Conservation (phyloP, 2,888 invertebrate species). For the Fragum fragum region DNA sequence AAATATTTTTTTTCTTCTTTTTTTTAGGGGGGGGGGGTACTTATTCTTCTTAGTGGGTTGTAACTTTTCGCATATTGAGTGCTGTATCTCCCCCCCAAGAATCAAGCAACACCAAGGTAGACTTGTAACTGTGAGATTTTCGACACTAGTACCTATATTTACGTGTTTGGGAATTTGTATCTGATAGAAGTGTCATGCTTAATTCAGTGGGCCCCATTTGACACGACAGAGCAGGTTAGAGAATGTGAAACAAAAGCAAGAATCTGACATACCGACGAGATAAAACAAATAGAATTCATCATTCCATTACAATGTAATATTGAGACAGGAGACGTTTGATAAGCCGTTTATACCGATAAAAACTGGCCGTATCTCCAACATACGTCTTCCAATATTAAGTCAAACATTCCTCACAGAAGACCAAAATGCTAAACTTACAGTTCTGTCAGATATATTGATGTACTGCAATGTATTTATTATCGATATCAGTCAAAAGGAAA, state of each 20-base stretch:
- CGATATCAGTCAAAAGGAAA: too few relatives aligned
- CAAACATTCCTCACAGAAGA: neutral
- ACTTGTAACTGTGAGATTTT: conserved; percentile 1
- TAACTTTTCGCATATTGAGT: too few relatives aligned
- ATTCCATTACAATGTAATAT: neutral
- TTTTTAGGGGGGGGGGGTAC: too few relatives aligned
- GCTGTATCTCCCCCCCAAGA: too few relatives aligned
- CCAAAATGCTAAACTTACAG: too few relatives aligned
- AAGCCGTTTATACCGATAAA: neutral
- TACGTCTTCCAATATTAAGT: neutral
- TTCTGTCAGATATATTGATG: too few relatives aligned
- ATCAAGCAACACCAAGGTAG: conserved; percentile 33
- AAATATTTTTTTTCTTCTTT: too few relatives aligned
- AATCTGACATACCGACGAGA: neutral
- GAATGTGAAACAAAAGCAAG: neutral
- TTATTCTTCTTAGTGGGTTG: too few relatives aligned
- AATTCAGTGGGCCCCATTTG: neutral
- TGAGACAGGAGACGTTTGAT: neutral
- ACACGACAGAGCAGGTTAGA: conserved; percentile 12
- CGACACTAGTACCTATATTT: conserved; percentile 10
- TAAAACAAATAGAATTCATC: neutral
- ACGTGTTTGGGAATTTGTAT: conserved; percentile 29
- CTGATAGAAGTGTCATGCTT: conserved; percentile 10
- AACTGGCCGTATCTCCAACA: neutral
- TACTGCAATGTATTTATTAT: too few relatives aligned